Conservation (phyloP, 2,888 invertebrate genomes). For the Epistrophe grossulariae region DNA sequence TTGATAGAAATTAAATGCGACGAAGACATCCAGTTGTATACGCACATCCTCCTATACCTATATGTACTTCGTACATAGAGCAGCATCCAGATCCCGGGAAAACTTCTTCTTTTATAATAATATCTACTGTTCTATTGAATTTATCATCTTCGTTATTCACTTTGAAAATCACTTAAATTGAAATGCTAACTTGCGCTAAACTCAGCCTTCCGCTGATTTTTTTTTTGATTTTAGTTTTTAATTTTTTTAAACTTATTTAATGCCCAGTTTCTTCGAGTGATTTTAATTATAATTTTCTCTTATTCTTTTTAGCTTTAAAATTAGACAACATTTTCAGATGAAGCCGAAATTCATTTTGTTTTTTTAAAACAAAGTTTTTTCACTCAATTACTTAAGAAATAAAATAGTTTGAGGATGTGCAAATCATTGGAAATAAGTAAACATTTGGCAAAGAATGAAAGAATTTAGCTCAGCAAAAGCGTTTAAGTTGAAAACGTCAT, state of each 20-base stretch:
- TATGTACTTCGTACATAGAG: not conserved
- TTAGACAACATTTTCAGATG: no score
- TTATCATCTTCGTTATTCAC: conserved; percentile 73
- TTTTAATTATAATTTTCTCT: not conserved
- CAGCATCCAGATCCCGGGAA: not conserved
- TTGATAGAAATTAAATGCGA: conserved; percentile 50
- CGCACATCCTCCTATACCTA: not conserved
- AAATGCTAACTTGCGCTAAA: conserved; percentile 61
- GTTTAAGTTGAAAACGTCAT: no score
- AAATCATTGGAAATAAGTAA: no score
- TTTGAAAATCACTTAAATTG: conserved; percentile 71
- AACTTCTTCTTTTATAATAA: conserved; percentile 30
- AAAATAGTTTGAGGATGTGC: no score
- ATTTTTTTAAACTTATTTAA: not conserved
- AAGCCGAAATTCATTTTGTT: no score
- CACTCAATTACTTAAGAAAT: no score
- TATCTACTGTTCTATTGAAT: conserved; percentile 60
- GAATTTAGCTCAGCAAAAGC: no score
- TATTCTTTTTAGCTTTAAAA: no score
- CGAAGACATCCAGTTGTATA: conserved; percentile 5
- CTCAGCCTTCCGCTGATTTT: conserved; percentile 44
- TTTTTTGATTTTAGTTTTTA: no score
- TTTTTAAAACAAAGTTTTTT: no score
- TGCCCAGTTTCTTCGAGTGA: not conserved
- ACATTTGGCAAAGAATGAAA: no score